These are phyloP conservation scores for Temnopleurus reevesii DNA, from an alignment of 53 echinoderm and acorn worm species.

Conservation along the genomic window DNA sequence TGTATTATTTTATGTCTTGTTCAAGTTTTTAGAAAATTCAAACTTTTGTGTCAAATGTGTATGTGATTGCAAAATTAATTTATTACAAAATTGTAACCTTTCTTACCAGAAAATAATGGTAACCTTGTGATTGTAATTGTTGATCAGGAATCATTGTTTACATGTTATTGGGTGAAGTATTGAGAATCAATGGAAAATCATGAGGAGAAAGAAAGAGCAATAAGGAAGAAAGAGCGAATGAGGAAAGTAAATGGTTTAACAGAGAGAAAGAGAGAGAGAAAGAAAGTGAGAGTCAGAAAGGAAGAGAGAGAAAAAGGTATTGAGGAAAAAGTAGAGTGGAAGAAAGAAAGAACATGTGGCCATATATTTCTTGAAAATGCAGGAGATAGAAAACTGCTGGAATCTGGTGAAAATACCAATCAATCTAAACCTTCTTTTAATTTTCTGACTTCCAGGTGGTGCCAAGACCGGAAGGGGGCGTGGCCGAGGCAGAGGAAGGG, in stretches of 20 bases:
- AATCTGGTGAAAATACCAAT: not conserved
- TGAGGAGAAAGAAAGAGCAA: not conserved
- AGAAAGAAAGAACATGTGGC: not conserved
- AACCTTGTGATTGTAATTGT: too few relatives aligned
- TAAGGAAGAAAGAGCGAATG: not conserved
- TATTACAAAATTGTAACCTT: too few relatives aligned
- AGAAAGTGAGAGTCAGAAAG: not conserved
- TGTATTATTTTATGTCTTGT: too few relatives aligned
- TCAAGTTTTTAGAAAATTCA: too few relatives aligned
- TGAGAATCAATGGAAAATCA: not conserved
- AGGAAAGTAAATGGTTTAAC: not conserved
- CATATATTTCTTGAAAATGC: too few relatives aligned
- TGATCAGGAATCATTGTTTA: too few relatives aligned
- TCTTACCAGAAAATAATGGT: too few relatives aligned
- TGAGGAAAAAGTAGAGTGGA: not conserved
- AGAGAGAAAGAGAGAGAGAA: not conserved
- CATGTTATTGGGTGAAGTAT: too few relatives aligned
- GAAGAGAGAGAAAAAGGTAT: not conserved
- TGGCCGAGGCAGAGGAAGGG: conserved; percentile 64
- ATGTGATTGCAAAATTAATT: too few relatives aligned
- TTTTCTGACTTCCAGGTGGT: not conserved
- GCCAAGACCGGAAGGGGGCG: conserved; percentile 52
- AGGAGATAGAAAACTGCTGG: not conserved
- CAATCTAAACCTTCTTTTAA: not conserved
- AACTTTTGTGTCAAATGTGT: too few relatives aligned